Conservation (phyloP, 2,797 vertebrate species). For the Emydoidea blandingii region DNA sequence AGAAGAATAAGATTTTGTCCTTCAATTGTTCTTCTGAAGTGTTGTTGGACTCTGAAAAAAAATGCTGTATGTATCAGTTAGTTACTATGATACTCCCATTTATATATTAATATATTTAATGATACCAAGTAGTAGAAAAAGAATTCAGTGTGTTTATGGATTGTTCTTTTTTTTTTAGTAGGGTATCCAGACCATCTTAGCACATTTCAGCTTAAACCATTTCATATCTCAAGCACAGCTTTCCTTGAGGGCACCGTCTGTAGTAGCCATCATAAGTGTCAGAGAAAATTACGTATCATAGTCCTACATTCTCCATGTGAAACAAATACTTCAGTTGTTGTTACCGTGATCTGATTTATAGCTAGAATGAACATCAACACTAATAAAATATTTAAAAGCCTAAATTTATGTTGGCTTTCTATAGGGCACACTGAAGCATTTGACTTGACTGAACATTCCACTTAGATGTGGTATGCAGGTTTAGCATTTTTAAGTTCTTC, state of each 20-base stretch:
- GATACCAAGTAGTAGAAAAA: neutral
- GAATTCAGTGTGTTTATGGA: neutral
- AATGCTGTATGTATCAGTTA: neutral
- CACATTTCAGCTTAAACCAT: neutral
- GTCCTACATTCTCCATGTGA: neutral
- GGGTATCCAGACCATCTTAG: neutral
- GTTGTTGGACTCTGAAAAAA: conserved; percentile 25
- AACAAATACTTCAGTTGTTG: conserved; percentile 9
- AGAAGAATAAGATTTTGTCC: neutral
- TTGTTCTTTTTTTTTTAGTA: neutral
- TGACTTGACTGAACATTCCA: conserved; percentile 65
- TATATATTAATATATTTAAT: conserved; percentile 21
- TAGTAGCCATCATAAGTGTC: neutral
- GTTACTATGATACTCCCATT: neutral
- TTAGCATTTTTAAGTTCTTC: conserved; percentile 55
- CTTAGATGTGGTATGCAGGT: conserved; percentile 40
- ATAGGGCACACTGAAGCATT: conserved; percentile 41
- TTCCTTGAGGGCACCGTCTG: conserved; percentile 21
- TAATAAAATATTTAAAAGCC: conserved; percentile 60
- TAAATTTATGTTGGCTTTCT: conserved; percentile 32
- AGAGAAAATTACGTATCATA: neutral
- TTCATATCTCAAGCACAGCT: neutral
- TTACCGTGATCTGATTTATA: neutral
- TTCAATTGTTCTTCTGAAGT: neutral
- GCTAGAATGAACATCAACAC: conserved; percentile 27